Evolutionary conservation across 2,888 invertebrate species (phyloP).

Genomic region (Tetanocera ferruginea): DNA sequence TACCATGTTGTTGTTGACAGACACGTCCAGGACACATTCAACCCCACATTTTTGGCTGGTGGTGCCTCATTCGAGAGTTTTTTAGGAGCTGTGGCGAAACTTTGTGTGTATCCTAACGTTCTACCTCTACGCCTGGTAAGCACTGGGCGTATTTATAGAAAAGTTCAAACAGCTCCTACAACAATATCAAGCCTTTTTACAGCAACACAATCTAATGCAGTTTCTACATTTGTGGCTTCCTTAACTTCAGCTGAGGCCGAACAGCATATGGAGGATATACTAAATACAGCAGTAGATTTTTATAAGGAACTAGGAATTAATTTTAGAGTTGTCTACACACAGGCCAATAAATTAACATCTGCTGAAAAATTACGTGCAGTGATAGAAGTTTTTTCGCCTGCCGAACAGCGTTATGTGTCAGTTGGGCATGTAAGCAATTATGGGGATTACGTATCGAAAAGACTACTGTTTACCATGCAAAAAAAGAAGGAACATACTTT

Average conservation of each 20-base stretch:
- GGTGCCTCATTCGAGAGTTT: constrained; percentile 81
- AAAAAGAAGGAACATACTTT: constrained; percentile 74
- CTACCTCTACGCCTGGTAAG: constrained; percentile 81
- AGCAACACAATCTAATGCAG: constrained; percentile 78
- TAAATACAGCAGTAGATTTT: constrained; percentile 72
- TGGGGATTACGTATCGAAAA: constrained; percentile 82
- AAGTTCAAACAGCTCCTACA: constrained; percentile 52
- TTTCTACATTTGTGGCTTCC: constrained; percentile 77
- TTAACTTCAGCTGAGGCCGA: constrained; percentile 71
- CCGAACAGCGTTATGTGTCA: constrained; percentile 76
- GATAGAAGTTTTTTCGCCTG: constrained; percentile 82
- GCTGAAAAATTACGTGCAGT: constrained; percentile 79
- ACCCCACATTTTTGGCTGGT: constrained; percentile 81
- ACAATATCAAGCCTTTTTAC: constrained; percentile 73
- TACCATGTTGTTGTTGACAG: constrained; percentile 76
- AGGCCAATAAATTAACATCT: constrained; percentile 75
- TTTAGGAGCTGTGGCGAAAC: constrained; percentile 76
- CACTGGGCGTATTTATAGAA: constrained; percentile 78
- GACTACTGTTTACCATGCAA: constrained; percentile 79
- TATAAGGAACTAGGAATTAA: constrained; percentile 78
- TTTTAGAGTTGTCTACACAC: constrained; percentile 75
- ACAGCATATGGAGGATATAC: constrained; percentile 73
- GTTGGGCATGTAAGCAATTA: constrained; percentile 81
- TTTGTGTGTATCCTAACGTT: constrained; percentile 73
- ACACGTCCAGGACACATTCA: constrained; percentile 70